Conservation (phyloP, 1,140 invertebrate species). For the Prorops nasuta region DNA sequence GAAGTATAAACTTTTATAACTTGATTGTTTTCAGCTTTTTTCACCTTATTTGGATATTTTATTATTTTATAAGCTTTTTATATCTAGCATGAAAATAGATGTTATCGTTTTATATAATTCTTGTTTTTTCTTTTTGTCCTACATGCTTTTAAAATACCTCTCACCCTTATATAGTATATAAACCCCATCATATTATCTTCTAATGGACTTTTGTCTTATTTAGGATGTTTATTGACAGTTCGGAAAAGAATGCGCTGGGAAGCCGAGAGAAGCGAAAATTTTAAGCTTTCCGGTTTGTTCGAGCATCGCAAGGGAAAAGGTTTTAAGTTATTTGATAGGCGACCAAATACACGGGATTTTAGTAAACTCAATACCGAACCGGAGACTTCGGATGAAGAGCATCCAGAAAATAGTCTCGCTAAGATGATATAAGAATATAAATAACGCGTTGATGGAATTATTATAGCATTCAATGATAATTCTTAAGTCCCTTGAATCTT, state of each 20-base stretch:
- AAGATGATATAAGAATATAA: conserved; percentile 36
- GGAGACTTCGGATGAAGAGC: conserved; percentile 52
- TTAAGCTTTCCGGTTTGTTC: conserved; percentile 45
- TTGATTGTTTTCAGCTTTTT: no score
- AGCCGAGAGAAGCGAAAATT: conserved; percentile 45
- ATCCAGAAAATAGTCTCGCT: conserved; percentile 37
- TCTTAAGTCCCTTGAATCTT: no score
- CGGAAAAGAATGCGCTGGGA: conserved; percentile 46
- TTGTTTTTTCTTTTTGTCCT: conserved; percentile 2
- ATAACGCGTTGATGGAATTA: no score
- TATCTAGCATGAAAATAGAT: conserved; percentile 7
- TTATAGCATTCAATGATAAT: no score
- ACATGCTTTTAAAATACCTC: no score
- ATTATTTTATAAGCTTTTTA: no score
- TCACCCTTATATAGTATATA: no score
- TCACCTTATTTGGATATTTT: no score
- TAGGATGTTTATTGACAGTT: conserved; percentile 47
- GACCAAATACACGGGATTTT: conserved; percentile 51
- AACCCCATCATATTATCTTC: no score
- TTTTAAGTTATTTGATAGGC: conserved; percentile 46
- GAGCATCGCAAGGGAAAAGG: conserved; percentile 37
- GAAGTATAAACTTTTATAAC: no score
- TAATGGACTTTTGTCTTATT: no score
- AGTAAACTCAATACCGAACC: conserved; percentile 54
- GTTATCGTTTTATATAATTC: background rate